Conservation (phyloP, 2,797 vertebrate species). For the Acrocephalus scirpaceus region DNA sequence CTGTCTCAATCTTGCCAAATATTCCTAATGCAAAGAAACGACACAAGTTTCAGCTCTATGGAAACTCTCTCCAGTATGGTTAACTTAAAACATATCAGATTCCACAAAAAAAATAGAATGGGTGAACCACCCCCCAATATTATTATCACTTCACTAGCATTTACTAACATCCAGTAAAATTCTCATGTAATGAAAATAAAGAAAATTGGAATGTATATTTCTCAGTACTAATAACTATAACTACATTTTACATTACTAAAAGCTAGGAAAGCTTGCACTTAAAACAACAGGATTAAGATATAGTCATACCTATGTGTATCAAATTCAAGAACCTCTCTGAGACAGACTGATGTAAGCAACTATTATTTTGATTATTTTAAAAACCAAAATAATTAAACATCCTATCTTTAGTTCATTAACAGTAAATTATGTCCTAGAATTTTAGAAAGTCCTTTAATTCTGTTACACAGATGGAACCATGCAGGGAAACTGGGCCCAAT, state of each 20-base stretch:
- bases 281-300: neutral
- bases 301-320: neutral
- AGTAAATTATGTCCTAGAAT: constrained; percentile 39
- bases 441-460: constrained; percentile 25
- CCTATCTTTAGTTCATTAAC: constrained; percentile 6
- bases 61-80: neutral
- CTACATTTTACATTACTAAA: neutral
- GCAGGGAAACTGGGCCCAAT: constrained; percentile 65
- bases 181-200: neutral
- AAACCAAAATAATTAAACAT: neutral
- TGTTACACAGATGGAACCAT: constrained; percentile 70
- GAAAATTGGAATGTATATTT: neutral
- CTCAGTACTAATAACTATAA: neutral
- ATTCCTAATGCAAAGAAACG: constrained; percentile 82
- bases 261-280: neutral
- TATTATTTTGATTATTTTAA: constrained; percentile 35
- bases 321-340: neutral
- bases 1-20: constrained; percentile 90
- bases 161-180: neutral
- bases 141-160: neutral
- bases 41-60: neutral
- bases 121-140: neutral
- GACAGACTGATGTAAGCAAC: neutral
- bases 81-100: neutral
- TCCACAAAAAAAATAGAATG: neutral